Evolutionary conservation across 1,140 invertebrate species (phyloP).

Genomic region (Elysia chlorotica): DNA sequence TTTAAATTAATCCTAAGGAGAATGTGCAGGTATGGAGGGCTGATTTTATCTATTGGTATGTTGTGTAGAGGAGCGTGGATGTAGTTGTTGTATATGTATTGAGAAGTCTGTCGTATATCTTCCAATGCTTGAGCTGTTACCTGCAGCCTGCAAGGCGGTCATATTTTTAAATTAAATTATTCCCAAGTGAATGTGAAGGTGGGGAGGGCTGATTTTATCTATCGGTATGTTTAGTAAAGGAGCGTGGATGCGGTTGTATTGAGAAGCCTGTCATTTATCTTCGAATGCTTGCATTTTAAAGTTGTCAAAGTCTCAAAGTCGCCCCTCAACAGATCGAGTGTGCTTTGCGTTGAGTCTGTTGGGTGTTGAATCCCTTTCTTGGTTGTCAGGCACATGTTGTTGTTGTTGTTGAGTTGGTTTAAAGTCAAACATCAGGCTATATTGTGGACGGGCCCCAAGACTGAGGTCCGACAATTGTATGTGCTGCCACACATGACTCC

Average conservation of each 20-base stretch:
- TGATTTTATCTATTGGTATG: neutral
- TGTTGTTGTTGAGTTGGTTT: too few species aligned
- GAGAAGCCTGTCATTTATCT: neutral
- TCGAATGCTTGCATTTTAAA: neutral
- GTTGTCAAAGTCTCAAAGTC: neutral
- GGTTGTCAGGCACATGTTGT: neutral
- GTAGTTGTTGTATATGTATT: too few species aligned
- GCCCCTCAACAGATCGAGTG: neutral
- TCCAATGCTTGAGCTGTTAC: neutral
- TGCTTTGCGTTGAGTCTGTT: neutral
- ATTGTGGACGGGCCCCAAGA: too few species aligned
- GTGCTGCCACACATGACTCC: too few species aligned
- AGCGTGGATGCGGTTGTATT: neutral
- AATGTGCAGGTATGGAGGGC: slow-evolving; percentile 14
- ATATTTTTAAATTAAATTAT: neutral
- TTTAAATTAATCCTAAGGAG: slow-evolving; percentile 1
- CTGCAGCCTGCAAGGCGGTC: neutral
- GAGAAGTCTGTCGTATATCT: neutral
- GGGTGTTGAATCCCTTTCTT: neutral
- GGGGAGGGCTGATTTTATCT: neutral
- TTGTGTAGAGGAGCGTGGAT: neutral
- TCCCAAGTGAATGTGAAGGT: slow-evolving; percentile 11
- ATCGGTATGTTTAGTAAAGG: neutral
- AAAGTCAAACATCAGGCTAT: too few species aligned
- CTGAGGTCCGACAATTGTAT: too few species aligned